Conservation (phyloP, 1,140 invertebrate species). For the Ceratina japonica region DNA sequence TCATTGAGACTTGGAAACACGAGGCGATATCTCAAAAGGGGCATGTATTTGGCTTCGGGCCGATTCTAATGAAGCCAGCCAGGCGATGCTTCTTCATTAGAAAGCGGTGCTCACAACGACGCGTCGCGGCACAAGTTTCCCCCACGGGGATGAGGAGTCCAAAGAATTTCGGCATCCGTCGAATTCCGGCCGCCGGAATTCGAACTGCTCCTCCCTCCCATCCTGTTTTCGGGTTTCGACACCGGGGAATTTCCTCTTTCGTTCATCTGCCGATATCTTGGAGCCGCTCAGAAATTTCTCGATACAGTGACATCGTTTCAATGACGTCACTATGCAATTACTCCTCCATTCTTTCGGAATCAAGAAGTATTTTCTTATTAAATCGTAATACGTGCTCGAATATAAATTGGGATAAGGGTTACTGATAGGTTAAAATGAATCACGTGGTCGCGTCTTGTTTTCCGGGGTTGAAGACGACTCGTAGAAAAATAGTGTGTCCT, state of each 20-base stretch:
- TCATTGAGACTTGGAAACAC: background rate
- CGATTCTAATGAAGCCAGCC: slow-evolving; percentile 29
- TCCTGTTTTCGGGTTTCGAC: background rate
- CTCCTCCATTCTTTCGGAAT: no score
- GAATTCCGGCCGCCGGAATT: slow-evolving; percentile 20
- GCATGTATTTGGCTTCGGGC: background rate
- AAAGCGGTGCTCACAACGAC: background rate
- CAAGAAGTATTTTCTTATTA: no score
- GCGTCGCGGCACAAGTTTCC: slow-evolving; percentile 8
- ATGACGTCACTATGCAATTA: no score
- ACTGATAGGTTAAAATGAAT: no score
- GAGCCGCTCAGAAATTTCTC: background rate
- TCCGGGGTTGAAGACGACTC: no score
- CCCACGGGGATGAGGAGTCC: background rate
- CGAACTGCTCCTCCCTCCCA: background rate
- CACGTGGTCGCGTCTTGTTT: no score
- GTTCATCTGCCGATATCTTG: background rate
- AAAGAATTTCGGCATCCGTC: slow-evolving; percentile 6
- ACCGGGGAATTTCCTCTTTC: slow-evolving; percentile 17
- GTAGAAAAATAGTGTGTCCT: background rate
- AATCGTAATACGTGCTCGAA: no score
- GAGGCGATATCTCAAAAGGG: background rate
- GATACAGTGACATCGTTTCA: background rate
- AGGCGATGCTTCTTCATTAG: slow-evolving; percentile 37
- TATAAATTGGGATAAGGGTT: no score